These are phyloP conservation scores for Gymnoscopelus microlampas DNA, from an alignment of 2,797 vertebrate species.

Conservation along the genomic window DNA sequence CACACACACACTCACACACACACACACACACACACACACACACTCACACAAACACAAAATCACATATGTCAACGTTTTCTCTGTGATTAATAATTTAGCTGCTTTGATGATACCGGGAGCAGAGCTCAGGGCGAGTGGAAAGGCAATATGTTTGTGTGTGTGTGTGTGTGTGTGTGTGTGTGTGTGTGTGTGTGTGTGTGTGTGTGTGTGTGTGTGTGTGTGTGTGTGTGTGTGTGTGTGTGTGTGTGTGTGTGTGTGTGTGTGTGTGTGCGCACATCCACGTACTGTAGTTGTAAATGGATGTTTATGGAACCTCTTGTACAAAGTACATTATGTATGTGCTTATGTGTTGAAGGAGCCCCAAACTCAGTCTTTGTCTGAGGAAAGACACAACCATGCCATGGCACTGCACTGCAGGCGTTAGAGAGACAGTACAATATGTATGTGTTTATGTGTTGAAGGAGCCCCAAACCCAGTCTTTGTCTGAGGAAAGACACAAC, in stretches of 20 bases:
- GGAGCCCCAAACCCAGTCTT: slow-evolving; percentile 81
- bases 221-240: not conserved
- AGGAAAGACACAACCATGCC: slow-evolving; percentile 81
- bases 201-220: not conserved
- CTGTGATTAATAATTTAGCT: slow-evolving; percentile 69
- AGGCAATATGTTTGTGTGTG: slow-evolving; percentile 22
- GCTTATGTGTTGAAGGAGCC: slow-evolving; percentile 72
- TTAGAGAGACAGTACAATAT: slow-evolving; percentile 79
- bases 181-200: not conserved
- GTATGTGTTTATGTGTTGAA: slow-evolving; percentile 40
- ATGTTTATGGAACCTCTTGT: slow-evolving; percentile 15
- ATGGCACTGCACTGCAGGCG: slow-evolving; percentile 79
- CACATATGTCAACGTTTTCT: slow-evolving; percentile 32
- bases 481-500: slow-evolving; percentile 81
- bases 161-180: slow-evolving; percentile 9
- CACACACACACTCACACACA: slow-evolving; percentile 8
- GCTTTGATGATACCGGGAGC: slow-evolving; percentile 40
- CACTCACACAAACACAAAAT: not conserved
- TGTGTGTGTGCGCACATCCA: not conserved
- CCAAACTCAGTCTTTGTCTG: slow-evolving; percentile 78
- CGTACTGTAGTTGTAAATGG: not conserved
- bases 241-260: not conserved
- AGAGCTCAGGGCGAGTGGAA: slow-evolving; percentile 11
- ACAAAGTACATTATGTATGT: slow-evolving; percentile 1
- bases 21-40: slow-evolving; percentile 10